These are phyloP conservation scores for Lordiphosa andalusiaca DNA, from an alignment of 2,888 invertebrate genomes.

Conservation along the genomic window DNA sequence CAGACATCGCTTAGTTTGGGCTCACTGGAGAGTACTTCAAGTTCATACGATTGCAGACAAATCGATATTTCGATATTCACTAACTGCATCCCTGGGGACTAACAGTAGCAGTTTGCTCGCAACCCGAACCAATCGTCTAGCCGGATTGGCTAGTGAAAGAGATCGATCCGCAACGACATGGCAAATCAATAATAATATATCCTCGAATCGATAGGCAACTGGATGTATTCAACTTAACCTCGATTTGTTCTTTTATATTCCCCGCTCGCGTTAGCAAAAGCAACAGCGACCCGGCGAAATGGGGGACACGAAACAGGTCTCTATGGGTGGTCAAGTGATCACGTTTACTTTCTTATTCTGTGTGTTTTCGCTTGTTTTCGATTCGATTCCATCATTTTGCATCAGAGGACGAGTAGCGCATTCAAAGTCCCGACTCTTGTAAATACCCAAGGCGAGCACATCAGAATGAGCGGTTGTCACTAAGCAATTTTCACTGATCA, in stretches of 20 bases:
- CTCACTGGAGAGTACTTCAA: slow-evolving; percentile 3
- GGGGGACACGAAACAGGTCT: slow-evolving; percentile 86
- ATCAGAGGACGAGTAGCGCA: slow-evolving; percentile 21
- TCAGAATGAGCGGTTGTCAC: slow-evolving; percentile 1
- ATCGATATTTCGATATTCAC: not conserved
- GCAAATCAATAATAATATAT: too few relatives aligned
- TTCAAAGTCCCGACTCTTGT: slow-evolving; percentile 21
- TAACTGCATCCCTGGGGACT: not conserved
- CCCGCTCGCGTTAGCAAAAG: slow-evolving; percentile 83
- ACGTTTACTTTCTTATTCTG: slow-evolving; percentile 30
- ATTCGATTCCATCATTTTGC: slow-evolving; percentile 15
- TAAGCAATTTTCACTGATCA: too few relatives aligned
- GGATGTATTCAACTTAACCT: not conserved
- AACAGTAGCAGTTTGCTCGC: slow-evolving; percentile 3
- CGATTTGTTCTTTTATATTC: slow-evolving; percentile 21
- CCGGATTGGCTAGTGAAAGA: too few relatives aligned
- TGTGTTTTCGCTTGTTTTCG: slow-evolving; percentile 67
- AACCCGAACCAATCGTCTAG: too few relatives aligned
- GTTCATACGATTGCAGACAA: not conserved
- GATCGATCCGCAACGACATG: too few relatives aligned
- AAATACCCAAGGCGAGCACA: slow-evolving; percentile 23
- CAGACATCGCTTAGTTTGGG: slow-evolving; percentile 1
- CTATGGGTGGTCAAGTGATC: slow-evolving; percentile 38
- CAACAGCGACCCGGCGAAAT: slow-evolving; percentile 90
- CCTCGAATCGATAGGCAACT: too few relatives aligned